Conservation (phyloP, 2,797 vertebrate species). For the Naso thynnoides region DNA sequence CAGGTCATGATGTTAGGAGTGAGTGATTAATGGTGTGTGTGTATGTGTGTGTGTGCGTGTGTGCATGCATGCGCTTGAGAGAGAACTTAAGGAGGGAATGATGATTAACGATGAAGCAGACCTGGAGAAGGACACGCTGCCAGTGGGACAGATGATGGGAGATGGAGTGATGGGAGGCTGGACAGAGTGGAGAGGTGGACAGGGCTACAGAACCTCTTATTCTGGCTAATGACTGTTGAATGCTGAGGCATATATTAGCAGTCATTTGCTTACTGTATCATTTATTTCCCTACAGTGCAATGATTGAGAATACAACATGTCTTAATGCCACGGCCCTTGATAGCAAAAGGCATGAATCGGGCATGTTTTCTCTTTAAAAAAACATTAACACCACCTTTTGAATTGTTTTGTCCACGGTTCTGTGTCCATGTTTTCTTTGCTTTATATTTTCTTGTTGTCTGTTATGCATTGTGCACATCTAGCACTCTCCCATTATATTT, state of each 20-base stretch:
- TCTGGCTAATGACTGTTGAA: conserved; percentile 60
- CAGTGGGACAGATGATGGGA: conserved; percentile 77
- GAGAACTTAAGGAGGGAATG: conserved; percentile 52
- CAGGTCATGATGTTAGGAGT: conserved; percentile 37
- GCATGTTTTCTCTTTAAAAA: not conserved
- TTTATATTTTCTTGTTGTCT: not conserved
- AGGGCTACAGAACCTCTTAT: conserved; percentile 42
- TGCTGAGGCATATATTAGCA: conserved; percentile 66
- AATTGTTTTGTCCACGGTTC: not conserved
- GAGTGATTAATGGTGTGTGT: conserved; percentile 56
- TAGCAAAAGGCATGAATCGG: not conserved
- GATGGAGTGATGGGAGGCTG: conserved; percentile 69
- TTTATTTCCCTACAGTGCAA: conserved; percentile 50
- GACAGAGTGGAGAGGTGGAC: conserved; percentile 48
- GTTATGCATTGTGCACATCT: not conserved
- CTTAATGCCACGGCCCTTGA: conserved; percentile 42
- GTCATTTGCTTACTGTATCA: conserved; percentile 57
- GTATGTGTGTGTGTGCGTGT: conserved; percentile 4
- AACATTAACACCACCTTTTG: not conserved
- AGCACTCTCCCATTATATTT: not conserved
- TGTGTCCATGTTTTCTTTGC: not conserved
- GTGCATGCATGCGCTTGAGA: conserved; percentile 1
- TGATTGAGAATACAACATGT: conserved; percentile 63
- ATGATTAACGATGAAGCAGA: conserved; percentile 71
- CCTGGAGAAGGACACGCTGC: conserved; percentile 73